Evolutionary conservation across 2,888 invertebrate species (phyloP), one percentile per base, ranked within the genome.

Genomic region (Hermaeophaga mercurialis): DNA sequence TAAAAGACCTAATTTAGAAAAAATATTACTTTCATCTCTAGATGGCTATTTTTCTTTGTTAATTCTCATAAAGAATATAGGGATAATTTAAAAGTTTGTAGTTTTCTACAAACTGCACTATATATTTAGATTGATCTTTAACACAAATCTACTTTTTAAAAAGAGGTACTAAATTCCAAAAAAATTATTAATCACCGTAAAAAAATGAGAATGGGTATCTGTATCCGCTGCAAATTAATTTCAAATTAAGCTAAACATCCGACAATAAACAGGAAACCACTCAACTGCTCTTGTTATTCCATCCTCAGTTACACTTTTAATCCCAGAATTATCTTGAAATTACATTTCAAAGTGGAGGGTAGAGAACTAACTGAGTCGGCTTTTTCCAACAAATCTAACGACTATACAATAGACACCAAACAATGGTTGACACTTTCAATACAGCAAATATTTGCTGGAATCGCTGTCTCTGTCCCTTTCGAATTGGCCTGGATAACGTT

Each of bases 361-460:
- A 50, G 33, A 18, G 58, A 58, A 60, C 54, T 61, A 56, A 56
- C 65, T 58, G 54, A 62, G 62, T 62, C 63, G 67, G 66, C 66
- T 59, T 60, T 67, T 67, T 70, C 72, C 69, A 75, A 76, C 76
- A 76, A 75, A 75, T 75, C 75, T 75, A 74, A 73, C 70, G 64
- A 67, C 67, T 53, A 67, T 70, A 76, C 75, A 75, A 75, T 74
- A 64, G 70, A 59, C 45, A 52, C 67, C 72, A 69, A 73, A 77
- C 76, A 77, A 77, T 75, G 71, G 72, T 73, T 77, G 77, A 77
- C 77, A 77, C 76, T 76, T 76, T 54, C 75, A 76, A 77, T 77
- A 75, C 76, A 75, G 75, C 74, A 75, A 76, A 76, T 75, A 76
- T 76, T 75, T 75, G 75, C 75, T 69, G 73, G 73, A 69, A 43